A percentile compares a stretch with the other conserved stretches of the same genome.
Evolutionary conservation across 2,113 vertebrate species (phyloP).

Genomic region (Gallinago jamesoni): DNA sequence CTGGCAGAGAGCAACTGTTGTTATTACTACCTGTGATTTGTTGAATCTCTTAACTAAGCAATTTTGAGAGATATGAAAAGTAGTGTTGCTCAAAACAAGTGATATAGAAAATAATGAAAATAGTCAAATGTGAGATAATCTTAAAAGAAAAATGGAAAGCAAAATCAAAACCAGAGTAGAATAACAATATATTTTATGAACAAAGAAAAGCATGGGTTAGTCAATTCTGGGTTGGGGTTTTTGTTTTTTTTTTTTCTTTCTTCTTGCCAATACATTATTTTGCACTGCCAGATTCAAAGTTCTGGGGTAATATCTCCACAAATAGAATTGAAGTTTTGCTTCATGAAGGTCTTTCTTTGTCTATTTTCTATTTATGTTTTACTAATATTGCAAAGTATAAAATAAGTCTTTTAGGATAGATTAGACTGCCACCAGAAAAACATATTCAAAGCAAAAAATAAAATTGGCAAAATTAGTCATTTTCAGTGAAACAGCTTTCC

Average conservation of each 20-base stretch:
- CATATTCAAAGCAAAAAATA: constrained; percentile 62
- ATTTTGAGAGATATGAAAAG: constrained; percentile 5
- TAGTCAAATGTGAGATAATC: neutral
- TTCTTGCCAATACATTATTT: neutral
- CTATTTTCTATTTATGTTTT: neutral
- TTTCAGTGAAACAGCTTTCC: constrained; percentile 54
- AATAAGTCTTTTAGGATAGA: constrained; percentile 44
- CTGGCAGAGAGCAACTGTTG: neutral
- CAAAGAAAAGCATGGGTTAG: neutral
- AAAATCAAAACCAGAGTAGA: neutral
- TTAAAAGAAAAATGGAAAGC: constrained; percentile 4
- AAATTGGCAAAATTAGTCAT: constrained; percentile 65
- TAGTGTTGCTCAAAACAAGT: neutral
- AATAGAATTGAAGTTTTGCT: neutral
- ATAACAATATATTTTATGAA: neutral
- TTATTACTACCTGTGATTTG: neutral
- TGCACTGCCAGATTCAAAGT: neutral
- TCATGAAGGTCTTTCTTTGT: neutral
- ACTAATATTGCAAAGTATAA: neutral
- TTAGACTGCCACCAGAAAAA: constrained; percentile 54
- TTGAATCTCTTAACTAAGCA: neutral
- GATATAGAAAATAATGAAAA: neutral
- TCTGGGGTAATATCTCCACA: neutral
- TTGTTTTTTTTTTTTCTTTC: neutral
- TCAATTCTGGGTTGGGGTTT: neutral